Percentiles rank a stretch among this genome's conserved stretches.
Evolutionary conservation across 1,140 invertebrate species (phyloP).

Genomic region (Drosophila gunungcola): DNA sequence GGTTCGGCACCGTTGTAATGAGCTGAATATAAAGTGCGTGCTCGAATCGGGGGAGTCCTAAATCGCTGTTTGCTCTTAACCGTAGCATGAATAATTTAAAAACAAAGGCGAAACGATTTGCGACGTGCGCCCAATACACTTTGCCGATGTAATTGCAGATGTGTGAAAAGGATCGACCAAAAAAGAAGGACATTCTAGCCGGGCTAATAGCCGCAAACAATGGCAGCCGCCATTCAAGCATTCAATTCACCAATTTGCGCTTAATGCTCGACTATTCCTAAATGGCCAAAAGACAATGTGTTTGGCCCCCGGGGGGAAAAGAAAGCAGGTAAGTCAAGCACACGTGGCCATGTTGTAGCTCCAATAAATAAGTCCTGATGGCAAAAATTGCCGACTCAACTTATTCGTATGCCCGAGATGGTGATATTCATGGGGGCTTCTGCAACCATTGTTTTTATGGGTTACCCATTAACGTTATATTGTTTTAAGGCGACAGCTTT

Average conservation of each 20-base stretch:
- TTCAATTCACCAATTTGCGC: slow-evolving; percentile 52
- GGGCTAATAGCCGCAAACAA: slow-evolving; percentile 34
- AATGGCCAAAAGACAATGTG: slow-evolving; percentile 30
- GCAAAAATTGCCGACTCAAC: slow-evolving; percentile 48
- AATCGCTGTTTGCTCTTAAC: slow-evolving; percentile 71
- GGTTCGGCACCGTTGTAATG: slow-evolving; percentile 68
- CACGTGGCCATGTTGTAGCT: slow-evolving; percentile 37
- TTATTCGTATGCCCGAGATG: too few relatives aligned
- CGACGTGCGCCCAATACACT: slow-evolving; percentile 52
- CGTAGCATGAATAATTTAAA: slow-evolving; percentile 72
- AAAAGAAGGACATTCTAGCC: slow-evolving; percentile 19
- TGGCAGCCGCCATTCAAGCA: slow-evolving; percentile 27
- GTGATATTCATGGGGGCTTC: slow-evolving; percentile 48
- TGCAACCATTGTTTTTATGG: slow-evolving; percentile 47
- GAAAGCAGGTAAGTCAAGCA: slow-evolving; percentile 26
- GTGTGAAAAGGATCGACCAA: slow-evolving; percentile 39
- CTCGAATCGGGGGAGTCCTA: slow-evolving; percentile 26
- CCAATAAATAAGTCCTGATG: slow-evolving; percentile 56
- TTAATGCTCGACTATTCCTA: slow-evolving; percentile 50
- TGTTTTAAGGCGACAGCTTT: slow-evolving; percentile 26
- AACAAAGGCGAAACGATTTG: slow-evolving; percentile 43
- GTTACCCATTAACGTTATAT: slow-evolving; percentile 40
- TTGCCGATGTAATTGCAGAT: slow-evolving; percentile 49
- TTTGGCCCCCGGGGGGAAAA: neutral
- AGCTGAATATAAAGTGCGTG: slow-evolving; percentile 80